A percentile compares a stretch with the other conserved stretches of the same genome.
Conservation (phyloP, 2,888 invertebrate genomes). For the Pammene fasciana region DNA sequence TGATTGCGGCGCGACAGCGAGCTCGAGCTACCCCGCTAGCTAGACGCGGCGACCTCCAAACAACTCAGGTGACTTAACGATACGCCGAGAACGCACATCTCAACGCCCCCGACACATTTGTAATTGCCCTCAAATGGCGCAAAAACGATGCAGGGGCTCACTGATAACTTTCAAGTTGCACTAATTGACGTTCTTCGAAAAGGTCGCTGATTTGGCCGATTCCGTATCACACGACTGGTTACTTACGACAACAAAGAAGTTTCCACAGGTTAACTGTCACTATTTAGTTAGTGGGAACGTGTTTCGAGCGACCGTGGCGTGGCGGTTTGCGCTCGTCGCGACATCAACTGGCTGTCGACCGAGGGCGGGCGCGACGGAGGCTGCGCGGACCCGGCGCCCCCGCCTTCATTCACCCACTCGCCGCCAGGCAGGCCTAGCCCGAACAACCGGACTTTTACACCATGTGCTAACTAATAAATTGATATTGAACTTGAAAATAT, state of each 20-base stretch:
- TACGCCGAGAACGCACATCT: constrained; percentile 51
- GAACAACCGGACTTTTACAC: constrained; percentile 77
- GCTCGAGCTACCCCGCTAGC: constrained; percentile 55
- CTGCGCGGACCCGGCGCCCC: constrained; percentile 75
- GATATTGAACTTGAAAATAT: constrained; percentile 57
- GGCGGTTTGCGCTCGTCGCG: constrained; percentile 69
- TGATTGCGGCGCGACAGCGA: constrained; percentile 64
- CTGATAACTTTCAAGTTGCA: constrained; percentile 46
- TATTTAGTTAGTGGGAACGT: constrained; percentile 62
- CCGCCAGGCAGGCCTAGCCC: constrained; percentile 68
- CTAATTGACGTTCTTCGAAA: constrained; percentile 57
- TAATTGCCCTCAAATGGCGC: constrained; percentile 63
- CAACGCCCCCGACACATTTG: constrained; percentile 51
- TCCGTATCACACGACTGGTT: constrained; percentile 47
- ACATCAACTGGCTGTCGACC: constrained; percentile 70
- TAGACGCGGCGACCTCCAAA: constrained; percentile 72
- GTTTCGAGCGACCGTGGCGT: constrained; percentile 62
- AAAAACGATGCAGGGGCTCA: constrained; percentile 54
- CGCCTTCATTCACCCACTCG: constrained; percentile 78
- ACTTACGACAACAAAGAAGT: constrained; percentile 70
- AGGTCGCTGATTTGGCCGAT: constrained; percentile 51
- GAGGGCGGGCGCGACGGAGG: constrained; percentile 71
- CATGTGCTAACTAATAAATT: constrained; percentile 72
- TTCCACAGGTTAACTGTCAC: constrained; percentile 67
- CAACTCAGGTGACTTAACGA: constrained; percentile 67